phyloP scores from a whole-genome alignment of 2,113 vertebrate species.

The Asarcornis scutulata region DNA sequence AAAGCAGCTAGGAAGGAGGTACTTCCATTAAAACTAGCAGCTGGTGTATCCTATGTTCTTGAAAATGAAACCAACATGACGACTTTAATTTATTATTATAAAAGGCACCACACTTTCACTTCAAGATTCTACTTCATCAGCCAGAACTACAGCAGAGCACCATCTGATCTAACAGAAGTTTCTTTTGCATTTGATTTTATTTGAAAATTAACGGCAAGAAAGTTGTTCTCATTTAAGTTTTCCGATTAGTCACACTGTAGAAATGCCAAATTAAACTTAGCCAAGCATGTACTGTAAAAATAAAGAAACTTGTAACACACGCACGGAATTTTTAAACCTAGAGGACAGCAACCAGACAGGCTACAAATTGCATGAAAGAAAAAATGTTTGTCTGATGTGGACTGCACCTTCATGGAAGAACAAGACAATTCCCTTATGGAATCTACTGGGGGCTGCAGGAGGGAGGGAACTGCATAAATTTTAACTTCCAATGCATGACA shows the following conservation, averaged over 20 bases:
- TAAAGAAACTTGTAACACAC: neutral
- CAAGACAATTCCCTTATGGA: neutral
- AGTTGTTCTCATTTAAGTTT: neutral
- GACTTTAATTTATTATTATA: neutral
- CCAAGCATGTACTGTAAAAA: neutral
- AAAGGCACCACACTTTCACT: neutral
- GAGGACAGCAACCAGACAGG: neutral
- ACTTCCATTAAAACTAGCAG: neutral
- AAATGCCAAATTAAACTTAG: neutral
- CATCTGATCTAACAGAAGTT: neutral
- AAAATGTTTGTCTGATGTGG: accelerated
- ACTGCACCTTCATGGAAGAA: neutral
- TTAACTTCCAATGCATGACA: neutral
- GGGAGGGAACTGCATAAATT: neutral
- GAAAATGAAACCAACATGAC: neutral
- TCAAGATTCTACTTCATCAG: neutral
- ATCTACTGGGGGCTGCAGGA: neutral
- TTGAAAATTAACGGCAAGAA: neutral
- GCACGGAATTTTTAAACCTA: neutral
- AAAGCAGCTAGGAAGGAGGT: neutral
- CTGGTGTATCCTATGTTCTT: neutral
- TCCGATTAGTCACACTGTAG: neutral
- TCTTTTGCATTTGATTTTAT: neutral
- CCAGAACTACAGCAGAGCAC: neutral
- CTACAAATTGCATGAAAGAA: neutral